phyloP scores from a whole-genome alignment of 2,113 vertebrate genomes.

The Fregetta grallaria region DNA sequence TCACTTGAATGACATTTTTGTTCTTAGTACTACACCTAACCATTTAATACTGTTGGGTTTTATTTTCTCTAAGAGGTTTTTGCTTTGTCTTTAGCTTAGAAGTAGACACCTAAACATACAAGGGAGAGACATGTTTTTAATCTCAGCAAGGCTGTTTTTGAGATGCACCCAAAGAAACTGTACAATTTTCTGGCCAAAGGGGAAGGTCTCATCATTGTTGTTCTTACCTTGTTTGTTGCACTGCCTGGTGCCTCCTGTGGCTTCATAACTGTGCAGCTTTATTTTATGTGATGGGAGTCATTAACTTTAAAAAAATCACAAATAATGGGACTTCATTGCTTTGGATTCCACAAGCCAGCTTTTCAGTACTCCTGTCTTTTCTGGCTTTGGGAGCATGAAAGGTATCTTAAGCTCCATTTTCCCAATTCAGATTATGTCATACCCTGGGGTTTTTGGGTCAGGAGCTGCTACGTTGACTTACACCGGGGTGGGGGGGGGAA shows the following conservation, averaged over 20 bases:
- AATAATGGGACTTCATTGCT: not conserved
- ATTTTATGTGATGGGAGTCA: not conserved
- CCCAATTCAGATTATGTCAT: not conserved
- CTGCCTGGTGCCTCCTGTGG: not conserved
- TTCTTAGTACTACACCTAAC: not conserved
- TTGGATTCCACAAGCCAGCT: not conserved
- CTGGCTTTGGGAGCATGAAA: not conserved
- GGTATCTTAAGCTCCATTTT: not conserved
- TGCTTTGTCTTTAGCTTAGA: not conserved
- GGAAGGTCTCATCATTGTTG: not conserved
- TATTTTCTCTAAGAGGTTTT: not conserved
- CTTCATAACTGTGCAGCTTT: not conserved
- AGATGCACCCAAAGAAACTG: not conserved
- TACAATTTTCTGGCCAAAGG: not conserved
- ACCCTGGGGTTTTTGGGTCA: not conserved
- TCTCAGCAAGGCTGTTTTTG: not conserved
- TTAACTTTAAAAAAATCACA: not conserved
- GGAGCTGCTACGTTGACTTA: not conserved
- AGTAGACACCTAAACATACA: not conserved
- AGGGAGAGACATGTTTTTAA: not conserved
- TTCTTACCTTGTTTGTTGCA: not conserved
- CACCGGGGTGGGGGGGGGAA: no score
- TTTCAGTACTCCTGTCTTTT: not conserved
- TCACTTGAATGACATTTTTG: not conserved
- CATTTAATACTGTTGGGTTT: not conserved